These are phyloP conservation scores for Drosophila kikkawai DNA, from an alignment of 1,140 invertebrate genomes.

Conservation along the genomic window DNA sequence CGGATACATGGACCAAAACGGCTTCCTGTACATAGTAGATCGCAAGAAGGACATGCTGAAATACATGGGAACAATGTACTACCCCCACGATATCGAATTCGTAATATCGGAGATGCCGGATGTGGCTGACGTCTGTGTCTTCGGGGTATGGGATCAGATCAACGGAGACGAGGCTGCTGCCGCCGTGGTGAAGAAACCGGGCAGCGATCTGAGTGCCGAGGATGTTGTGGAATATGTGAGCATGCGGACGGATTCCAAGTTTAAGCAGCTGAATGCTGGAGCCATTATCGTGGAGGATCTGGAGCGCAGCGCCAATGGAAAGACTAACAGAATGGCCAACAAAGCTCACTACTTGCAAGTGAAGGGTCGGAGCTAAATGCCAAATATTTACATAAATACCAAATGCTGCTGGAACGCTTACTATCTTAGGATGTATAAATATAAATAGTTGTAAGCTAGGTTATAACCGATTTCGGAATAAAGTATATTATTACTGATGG, in stretches of 20 bases:
- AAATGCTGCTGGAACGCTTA: too few relatives aligned
- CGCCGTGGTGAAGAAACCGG: slow-evolving; percentile 43
- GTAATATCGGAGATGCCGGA: slow-evolving; percentile 56
- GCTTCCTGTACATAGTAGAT: slow-evolving; percentile 86
- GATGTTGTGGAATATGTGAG: slow-evolving; percentile 33
- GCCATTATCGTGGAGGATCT: slow-evolving; percentile 23
- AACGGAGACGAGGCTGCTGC: slow-evolving; percentile 62
- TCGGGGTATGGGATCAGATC: slow-evolving; percentile 53
- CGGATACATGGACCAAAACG: slow-evolving; percentile 86
- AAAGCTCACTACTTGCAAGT: slow-evolving; percentile 16
- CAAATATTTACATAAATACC: not conserved
- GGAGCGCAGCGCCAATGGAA: slow-evolving; percentile 27
- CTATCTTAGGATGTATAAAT: not conserved
- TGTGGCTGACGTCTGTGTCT: slow-evolving; percentile 67
- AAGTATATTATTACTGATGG: too few relatives aligned
- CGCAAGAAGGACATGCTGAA: slow-evolving; percentile 88
- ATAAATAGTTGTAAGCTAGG: not conserved
- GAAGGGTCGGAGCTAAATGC: not conserved
- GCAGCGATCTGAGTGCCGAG: slow-evolving; percentile 2
- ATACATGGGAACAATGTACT: slow-evolving; percentile 71
- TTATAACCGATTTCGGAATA: too few relatives aligned
- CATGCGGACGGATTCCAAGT: slow-evolving; percentile 10
- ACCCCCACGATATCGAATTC: slow-evolving; percentile 65
- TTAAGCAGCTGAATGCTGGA: slow-evolving; percentile 32
- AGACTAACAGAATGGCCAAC: slow-evolving; percentile 30